Percentiles rank a stretch among this genome's conserved stretches.
phyloP scores from a whole-genome alignment of 64 coral and sea anemone genomes.

The Stichodactyla mertensii region DNA sequence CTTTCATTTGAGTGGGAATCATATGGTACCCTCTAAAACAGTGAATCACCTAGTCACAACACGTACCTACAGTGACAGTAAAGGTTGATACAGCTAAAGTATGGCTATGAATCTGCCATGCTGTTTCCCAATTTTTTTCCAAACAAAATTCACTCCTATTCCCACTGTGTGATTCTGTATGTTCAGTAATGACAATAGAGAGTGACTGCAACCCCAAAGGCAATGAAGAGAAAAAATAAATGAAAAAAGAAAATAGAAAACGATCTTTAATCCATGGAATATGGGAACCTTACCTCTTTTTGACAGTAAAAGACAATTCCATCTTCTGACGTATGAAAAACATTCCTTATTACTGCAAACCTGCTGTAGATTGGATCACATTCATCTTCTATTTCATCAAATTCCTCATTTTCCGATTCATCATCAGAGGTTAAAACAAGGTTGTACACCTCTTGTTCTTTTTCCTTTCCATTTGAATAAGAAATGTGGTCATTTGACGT shows the following conservation, averaged over 20 bases:
- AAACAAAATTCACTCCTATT: no score
- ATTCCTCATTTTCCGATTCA: slow-evolving; percentile 8
- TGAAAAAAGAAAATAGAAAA: background rate
- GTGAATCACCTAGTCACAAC: no score
- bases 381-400: slow-evolving; percentile 3
- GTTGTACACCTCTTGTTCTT: background rate
- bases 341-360: slow-evolving; percentile 42
- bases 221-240: no score
- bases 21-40: no score
- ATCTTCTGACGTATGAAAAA: slow-evolving; percentile 74
- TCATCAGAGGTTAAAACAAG: background rate
- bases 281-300: slow-evolving; percentile 46
- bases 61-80: no score
- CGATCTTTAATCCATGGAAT: background rate
- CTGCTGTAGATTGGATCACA: slow-evolving; percentile 42
- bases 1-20: no score
- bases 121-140: no score
- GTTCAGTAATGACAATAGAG: no score
- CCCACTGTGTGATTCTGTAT: no score
- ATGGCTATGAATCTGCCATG: no score
- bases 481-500: background rate
- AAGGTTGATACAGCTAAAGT: no score
- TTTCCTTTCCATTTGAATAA: background rate
- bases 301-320: slow-evolving; percentile 64
- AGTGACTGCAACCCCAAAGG: no score